A percentile compares a stretch with the other conserved stretches of the same genome.
These are phyloP conservation scores for Harpalus rubripes DNA, from an alignment of 2,888 invertebrate genomes.

Conservation along the genomic window DNA sequence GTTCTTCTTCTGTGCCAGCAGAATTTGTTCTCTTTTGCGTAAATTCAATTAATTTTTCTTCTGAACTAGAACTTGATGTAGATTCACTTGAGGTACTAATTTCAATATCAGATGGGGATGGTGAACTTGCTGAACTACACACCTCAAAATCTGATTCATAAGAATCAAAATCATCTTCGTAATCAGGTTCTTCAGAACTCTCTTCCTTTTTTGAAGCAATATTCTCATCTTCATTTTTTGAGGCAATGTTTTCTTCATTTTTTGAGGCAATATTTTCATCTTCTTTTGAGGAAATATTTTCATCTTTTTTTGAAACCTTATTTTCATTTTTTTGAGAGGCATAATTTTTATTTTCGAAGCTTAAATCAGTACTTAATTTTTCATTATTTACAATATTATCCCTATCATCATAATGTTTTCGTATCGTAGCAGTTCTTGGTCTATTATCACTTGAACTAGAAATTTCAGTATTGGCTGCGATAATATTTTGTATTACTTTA, in stretches of 20 bases:
- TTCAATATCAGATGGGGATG: constrained; percentile 69
- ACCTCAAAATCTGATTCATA: constrained; percentile 81
- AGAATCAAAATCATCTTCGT: constrained; percentile 81
- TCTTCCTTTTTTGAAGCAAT: constrained; percentile 54
- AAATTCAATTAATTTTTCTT: constrained; percentile 58
- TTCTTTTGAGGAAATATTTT: too few species aligned
- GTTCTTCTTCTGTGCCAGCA: constrained; percentile 77
- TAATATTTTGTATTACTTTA: constrained; percentile 60
- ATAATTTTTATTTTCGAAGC: constrained; percentile 44
- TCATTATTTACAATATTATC: constrained; percentile 57
- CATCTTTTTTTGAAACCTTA: too few species aligned
- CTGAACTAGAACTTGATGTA: constrained; percentile 57
- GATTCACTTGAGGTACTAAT: constrained; percentile 68
- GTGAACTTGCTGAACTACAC: constrained; percentile 70
- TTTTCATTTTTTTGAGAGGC: too few species aligned
- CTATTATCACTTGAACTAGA: constrained; percentile 70
- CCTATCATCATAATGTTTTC: constrained; percentile 68
- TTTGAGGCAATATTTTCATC: too few species aligned
- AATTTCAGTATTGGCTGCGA: constrained; percentile 18
- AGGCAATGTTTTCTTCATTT: too few species aligned
- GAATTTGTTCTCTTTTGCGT: constrained; percentile 70
- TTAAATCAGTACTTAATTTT: constrained; percentile 1
- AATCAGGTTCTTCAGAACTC: constrained; percentile 71
- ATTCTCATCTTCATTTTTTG: constrained; percentile 30
- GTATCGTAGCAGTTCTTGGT: constrained; percentile 76